Evolutionary conservation across 2,888 invertebrate species (phyloP), one percentile per base, ranked within the genome.

Genomic region (Cephus rjabovi): DNA sequence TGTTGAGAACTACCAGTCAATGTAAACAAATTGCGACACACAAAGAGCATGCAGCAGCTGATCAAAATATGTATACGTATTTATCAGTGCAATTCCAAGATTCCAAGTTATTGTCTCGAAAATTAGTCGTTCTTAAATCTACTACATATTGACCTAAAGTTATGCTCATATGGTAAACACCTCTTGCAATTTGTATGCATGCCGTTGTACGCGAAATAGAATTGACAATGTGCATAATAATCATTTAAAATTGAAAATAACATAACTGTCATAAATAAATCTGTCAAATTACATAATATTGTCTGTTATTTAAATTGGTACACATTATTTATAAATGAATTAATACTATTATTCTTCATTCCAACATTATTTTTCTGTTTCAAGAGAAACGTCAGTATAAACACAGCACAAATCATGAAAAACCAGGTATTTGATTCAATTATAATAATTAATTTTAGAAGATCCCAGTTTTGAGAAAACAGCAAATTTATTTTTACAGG

Each of bases 401-500:
- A 23, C 15, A 2, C 56, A 56, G 23, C 23, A 2, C 56, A 15
- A 56, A 56, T 56, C 23, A 56, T 56, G 56, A 23, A 56, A 56
- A 56, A 23, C 9, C 56, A 56, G 23, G 56, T 56, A 56, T 56
- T 9, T 56, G 9, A 56, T 2, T 56, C 9, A 56, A 56, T 56
- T 56, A 56, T 56, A 56, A 56, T 23, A 56, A 56, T 56, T 56
- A 23, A 23, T 56, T 23, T 23, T 23, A 23, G 9, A 9, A 15
- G 2, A 56, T 56, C 6, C 56, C 9, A 56, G 0, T 23, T 56
- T 56, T 23, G 0, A 56, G 23, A 23, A 56, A 56, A 56, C 2
- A 56, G 9, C 56, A 23, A 56, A 56, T 23, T 56, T 56, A 31
- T 71, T 31, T 71, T 71, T 71, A 6, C 31, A 85, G 85, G 86